Conservation (phyloP, 2,113 vertebrate genomes). For the Sialia sialis region DNA sequence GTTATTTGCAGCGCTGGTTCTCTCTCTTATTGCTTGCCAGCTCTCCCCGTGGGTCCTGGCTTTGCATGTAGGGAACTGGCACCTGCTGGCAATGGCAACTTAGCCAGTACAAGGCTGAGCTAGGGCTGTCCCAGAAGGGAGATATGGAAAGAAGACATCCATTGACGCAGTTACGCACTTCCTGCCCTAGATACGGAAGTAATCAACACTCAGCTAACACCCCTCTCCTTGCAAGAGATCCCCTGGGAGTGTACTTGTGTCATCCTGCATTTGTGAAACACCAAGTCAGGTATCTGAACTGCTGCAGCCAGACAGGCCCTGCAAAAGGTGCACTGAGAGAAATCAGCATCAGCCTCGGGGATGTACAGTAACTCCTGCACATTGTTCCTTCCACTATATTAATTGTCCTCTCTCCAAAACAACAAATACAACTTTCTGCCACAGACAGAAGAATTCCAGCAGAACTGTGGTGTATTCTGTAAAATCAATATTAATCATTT, state of each 20-base stretch:
- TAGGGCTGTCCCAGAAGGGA: not conserved
- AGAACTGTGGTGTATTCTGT: not conserved
- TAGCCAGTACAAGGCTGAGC: not conserved
- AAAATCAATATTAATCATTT: slow-evolving; percentile 47
- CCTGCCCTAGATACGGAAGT: not conserved
- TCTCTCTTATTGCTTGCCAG: not conserved
- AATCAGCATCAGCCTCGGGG: not conserved
- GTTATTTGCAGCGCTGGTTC: not conserved
- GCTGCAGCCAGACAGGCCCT: not conserved
- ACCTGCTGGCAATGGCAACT: not conserved
- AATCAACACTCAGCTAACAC: fast-evolving
- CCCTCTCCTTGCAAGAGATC: not conserved
- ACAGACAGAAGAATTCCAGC: not conserved
- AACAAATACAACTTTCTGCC: not conserved
- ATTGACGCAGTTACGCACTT: not conserved
- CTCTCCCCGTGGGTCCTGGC: not conserved
- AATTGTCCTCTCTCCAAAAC: not conserved
- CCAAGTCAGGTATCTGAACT: too few species aligned
- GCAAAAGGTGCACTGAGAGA: not conserved
- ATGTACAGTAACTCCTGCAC: not conserved
- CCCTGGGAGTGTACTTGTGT: not conserved
- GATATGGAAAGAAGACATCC: not conserved
- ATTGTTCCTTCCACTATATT: not conserved
- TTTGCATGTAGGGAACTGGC: not conserved
- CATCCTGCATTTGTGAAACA: not conserved